Evolutionary conservation across 2,797 vertebrate genomes (phyloP).

Genomic region (Cynodonichthys magdalenae): DNA sequence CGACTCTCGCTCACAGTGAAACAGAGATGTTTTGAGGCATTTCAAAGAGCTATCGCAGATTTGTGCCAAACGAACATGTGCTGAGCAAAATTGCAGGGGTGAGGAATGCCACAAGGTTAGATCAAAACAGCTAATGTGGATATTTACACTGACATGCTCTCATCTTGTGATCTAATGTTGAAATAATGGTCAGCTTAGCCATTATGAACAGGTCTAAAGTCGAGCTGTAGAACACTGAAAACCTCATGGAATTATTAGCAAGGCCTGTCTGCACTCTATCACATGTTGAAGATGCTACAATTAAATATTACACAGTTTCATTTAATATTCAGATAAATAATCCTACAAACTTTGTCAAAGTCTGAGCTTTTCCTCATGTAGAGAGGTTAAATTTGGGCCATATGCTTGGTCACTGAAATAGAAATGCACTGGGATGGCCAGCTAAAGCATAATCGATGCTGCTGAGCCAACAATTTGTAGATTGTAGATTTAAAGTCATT

Average conservation of each 20-base stretch:
- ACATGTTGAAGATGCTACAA: neutral
- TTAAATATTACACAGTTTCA: neutral
- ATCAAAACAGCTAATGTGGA: constrained; percentile 35
- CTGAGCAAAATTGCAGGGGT: constrained; percentile 17
- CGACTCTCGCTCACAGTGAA: constrained; percentile 20
- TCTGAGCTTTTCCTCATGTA: neutral
- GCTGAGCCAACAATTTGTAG: no score
- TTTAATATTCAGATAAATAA: neutral
- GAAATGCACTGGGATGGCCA: no score
- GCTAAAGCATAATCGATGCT: no score
- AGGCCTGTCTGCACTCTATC: neutral
- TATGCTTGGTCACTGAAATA: no score
- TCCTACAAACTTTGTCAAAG: neutral
- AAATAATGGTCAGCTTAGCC: constrained; percentile 16
- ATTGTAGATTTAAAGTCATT: no score
- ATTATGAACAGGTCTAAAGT: constrained; percentile 14
- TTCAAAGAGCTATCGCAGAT: no score
- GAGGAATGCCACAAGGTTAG: constrained; percentile 13
- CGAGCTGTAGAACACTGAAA: constrained; percentile 14
- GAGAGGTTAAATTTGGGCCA: neutral
- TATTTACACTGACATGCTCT: constrained; percentile 22
- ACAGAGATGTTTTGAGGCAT: no score
- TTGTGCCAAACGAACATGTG: constrained; percentile 22
- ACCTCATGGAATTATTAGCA: constrained; percentile 21
- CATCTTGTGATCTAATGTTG: constrained; percentile 20